A percentile compares a stretch with the other conserved stretches of the same genome.
Conservation (phyloP, 2,113 vertebrate genomes). For the Delphinus delphis region DNA sequence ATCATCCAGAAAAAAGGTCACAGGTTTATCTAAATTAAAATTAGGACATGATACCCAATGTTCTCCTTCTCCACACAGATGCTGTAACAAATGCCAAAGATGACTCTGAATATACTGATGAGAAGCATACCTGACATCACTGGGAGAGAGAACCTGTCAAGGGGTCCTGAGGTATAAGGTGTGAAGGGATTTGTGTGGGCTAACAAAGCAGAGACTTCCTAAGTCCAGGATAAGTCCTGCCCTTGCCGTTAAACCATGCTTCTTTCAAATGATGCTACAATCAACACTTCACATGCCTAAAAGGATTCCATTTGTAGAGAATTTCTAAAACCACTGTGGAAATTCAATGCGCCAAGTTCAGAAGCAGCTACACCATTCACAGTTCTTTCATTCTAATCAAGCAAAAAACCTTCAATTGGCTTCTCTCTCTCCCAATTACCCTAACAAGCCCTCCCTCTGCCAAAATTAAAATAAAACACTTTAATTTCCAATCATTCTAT, state of each 20-base stretch:
- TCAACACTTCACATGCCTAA: not conserved
- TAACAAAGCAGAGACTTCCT: not conserved
- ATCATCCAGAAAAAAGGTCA: not conserved
- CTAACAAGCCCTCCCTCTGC: not conserved
- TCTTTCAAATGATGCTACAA: not conserved
- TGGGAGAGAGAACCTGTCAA: not conserved
- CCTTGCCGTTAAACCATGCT: not conserved
- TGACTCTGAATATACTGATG: not conserved
- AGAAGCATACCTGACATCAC: not conserved
- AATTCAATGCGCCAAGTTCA: not conserved
- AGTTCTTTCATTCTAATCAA: not conserved
- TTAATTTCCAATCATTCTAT: not conserved
- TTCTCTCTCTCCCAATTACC: not conserved
- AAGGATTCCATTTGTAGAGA: not conserved
- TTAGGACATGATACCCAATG: not conserved
- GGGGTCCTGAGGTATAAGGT: not conserved
- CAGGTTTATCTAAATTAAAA: not conserved
- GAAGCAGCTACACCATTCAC: not conserved
- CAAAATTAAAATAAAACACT: not conserved
- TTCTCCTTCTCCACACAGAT: not conserved
- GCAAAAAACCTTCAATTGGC: not conserved
- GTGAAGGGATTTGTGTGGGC: not conserved
- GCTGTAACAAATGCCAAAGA: not conserved
- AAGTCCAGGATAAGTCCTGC: not conserved
- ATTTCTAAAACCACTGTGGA: not conserved